A percentile compares a stretch with the other conserved stretches of the same genome.
phyloP scores from a whole-genome alignment of 2,888 invertebrate genomes.

The Plemyria rubiginata region DNA sequence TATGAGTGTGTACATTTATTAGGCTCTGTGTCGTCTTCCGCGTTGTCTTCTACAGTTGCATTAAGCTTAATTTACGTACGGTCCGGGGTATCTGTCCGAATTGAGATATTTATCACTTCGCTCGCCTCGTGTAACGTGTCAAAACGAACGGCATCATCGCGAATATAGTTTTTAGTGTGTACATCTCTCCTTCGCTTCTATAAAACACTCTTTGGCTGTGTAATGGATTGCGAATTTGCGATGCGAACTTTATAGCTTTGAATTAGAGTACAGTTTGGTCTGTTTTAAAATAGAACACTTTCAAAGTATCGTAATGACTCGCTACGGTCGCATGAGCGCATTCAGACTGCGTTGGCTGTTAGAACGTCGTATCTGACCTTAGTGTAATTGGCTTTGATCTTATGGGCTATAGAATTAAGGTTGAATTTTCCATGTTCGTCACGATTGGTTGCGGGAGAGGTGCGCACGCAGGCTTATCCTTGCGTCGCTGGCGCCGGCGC shows the following conservation, averaged over 20 bases:
- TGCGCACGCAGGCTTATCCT: constrained; percentile 73
- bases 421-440: constrained; percentile 47
- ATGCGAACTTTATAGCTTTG: constrained; percentile 63
- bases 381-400: constrained; percentile 41
- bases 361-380: constrained; percentile 57
- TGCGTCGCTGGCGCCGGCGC: constrained; percentile 75
- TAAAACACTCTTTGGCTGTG: constrained; percentile 45
- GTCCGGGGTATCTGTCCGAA: constrained; percentile 62
- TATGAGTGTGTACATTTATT: constrained; percentile 46
- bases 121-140: constrained; percentile 70
- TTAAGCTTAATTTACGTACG: constrained; percentile 59
- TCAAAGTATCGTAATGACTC: constrained; percentile 79
- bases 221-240: constrained; percentile 46
- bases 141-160: constrained; percentile 74
- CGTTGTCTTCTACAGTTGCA: constrained; percentile 60
- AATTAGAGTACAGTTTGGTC: constrained; percentile 68
- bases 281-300: constrained; percentile 67
- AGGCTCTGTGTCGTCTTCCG: constrained; percentile 59
- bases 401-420: constrained; percentile 47
- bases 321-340: constrained; percentile 83
- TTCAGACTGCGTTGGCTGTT: constrained; percentile 59
- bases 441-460: constrained; percentile 54
- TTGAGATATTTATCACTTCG: constrained; percentile 75
- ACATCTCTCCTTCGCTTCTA: constrained; percentile 57
- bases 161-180: constrained; percentile 68